Evolutionary conservation across 2,888 invertebrate species (phyloP), one percentile per base, ranked within the genome.

Genomic region (Ashinkailepas kermadecensis): DNA sequence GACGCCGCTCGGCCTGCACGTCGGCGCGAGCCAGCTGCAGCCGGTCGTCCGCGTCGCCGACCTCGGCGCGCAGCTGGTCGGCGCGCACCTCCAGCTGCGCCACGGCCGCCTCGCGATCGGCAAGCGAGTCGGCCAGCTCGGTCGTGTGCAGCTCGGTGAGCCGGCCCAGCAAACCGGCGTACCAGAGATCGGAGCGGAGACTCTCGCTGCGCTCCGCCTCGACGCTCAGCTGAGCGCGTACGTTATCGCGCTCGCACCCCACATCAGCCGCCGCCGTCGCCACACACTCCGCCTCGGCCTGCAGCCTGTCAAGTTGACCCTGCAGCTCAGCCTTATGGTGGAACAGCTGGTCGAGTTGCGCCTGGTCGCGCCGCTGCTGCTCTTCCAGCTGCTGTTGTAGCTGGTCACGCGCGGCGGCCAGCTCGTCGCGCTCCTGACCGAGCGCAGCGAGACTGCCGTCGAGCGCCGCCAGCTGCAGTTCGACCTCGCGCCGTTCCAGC

Each of bases 371-470:
- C n/a, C 57, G 58, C 79, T 25, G 25, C 79, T 79, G 23, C 58
- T 58, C 58, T 1, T n/a, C 58, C 79, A 79, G 58, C 79, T 79
- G 23, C 11, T 39, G 58, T 13, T 57, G 23, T 12, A 79, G 58
- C 12, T 15, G 13, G 25, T 23, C 79, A 7, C 57, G 79, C 23
- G 57, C 12, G 12, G 58, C 23, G 11, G 23, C 23, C 79, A 79
- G 79, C 79, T 79, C 79, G 25, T 79, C 79, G 1, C 79, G 23
- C 79, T 79, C 79, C 79, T 79, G 79, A 0, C 58, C 23, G 13
- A 59, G 58, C 58, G 79, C n/a, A 0, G 79, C 79, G 58, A 79
- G 79, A 21, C 59, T 57, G 58, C 79, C 57, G 12, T 79, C 79
- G 12, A 79, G 58, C 15, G 79, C 79, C 13, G 79, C 79, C 58